Base-by-base conservation (phyloP, 2,797 vertebrate genomes). In the Semaprochilodus insignis region DNA sequence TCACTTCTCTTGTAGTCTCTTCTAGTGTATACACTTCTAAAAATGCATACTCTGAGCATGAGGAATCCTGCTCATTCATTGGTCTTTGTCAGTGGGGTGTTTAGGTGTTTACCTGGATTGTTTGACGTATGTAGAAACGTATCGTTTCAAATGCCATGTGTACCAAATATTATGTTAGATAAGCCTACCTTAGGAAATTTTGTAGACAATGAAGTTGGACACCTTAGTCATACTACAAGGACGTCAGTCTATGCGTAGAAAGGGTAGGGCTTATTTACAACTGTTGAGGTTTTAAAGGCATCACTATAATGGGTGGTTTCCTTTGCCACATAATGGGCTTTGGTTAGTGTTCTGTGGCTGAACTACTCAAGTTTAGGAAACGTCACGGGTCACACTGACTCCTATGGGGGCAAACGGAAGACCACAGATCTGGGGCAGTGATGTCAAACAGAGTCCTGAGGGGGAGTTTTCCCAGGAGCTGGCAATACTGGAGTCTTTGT, bases 281-380 rank as follows among this genome's bases (percentile, higher is more conserved):
- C 69, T 52, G 48, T 16, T 72, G 69, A 23, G 69, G 69, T 31
- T 55, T 69, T 66, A 84, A 82, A 83, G 3, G 25, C 76, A 86
- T 80, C 66, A 80, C 79, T 51, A 70, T 34, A 44, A 59, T 14
- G 11, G 17, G 60, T 63, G 14, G 34, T 36, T 34, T 31, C 31
- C 81, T 40, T 81, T 66, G 55, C 34, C 54, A 19, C 27, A 82
- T 67, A 63, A 31, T 34, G 52, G 77, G 63, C 52, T 81, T 14
- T 74, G 80, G 67, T 86, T 73, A 77, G 70, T 74, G 71, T 86
- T 23, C 78, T 77, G 57, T 11, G 23, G 66, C 21, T 67, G 54
- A 69, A 69, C 10, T 21, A 34, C 51, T 81, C 48, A 63, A 79
- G 79, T 78, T 55, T 65, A 81, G 76, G 75, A 84, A 84, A 75